These are phyloP conservation scores for Myotis yumanensis DNA, from an alignment of 2,113 vertebrate species.

Conservation along the genomic window DNA sequence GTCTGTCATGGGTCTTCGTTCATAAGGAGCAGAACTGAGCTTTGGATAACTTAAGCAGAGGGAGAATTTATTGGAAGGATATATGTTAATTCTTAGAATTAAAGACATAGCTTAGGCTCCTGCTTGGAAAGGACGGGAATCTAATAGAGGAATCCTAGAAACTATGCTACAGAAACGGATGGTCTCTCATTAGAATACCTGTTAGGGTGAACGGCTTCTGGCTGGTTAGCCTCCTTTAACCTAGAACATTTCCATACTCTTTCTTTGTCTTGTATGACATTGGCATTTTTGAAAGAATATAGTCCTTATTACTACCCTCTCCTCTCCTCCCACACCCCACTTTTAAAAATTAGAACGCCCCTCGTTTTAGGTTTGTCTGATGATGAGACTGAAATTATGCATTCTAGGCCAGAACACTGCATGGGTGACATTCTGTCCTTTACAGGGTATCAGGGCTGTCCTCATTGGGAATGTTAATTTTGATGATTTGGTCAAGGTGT, in stretches of 20 bases:
- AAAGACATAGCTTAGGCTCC: background rate
- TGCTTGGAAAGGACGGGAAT: background rate
- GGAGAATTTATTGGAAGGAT: background rate
- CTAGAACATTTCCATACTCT: background rate
- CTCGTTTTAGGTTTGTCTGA: background rate
- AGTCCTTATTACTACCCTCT: background rate
- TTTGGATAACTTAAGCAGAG: slow-evolving; percentile 36
- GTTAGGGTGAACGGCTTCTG: background rate
- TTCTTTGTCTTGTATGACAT: background rate
- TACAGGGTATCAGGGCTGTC: background rate
- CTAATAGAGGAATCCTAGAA: background rate
- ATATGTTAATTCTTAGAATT: background rate
- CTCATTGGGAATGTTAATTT: background rate
- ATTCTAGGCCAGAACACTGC: background rate
- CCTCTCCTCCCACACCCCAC: too few species aligned
- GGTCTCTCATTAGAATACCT: background rate
- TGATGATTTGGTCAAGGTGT: background rate
- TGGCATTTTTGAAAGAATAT: background rate
- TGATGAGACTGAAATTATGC: background rate
- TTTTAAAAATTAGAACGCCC: background rate
- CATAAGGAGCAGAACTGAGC: slow-evolving; percentile 28
- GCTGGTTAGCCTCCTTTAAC: background rate
- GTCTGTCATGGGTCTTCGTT: background rate
- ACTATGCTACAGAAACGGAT: background rate
- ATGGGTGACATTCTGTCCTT: background rate